Evolutionary conservation across 1,140 invertebrate species (phyloP), one percentile per base, ranked within the genome.

Genomic region (Heliconius hermathena): DNA sequence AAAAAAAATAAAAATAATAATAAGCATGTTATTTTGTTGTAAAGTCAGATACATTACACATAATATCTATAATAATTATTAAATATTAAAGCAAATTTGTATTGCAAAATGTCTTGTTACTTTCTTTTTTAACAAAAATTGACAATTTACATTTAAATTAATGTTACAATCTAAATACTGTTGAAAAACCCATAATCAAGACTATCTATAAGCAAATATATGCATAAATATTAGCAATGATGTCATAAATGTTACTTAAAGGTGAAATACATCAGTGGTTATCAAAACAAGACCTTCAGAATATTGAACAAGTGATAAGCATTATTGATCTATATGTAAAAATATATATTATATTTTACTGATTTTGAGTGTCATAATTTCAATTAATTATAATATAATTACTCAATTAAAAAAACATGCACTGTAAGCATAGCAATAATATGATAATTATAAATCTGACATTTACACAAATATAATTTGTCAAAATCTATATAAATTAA

Each of bases 161-260:
- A 20, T n/a, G n/a, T 2, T 57, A 57, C 11, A 66, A 20, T 66
- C 22, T 4, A 13, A 29, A 22, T 26, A 26, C 22, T 9, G 22
- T 66, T 66, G 8, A 66, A 66, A 66, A 26, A 13, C 22, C n/a
- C 22, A 9, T 2, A 29, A 66, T 18, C 26, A 60, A 33, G 20
- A 46, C n/a, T 46, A 73, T n/a, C 71, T 73, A 16, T 46, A 73
- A 73, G 38, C 38, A 38, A 66, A 38, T 22, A 9, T 46, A 73
- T 9, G 11, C 36, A 49, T 46, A n/a, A 49, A 9, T 26, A 46
- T 46, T 22, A 46, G 71, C 71, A 73, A 9, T 26, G n/a, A 73
- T 73, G 38, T 73, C 71, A 73, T 73, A 46, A 46, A 46, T 46
- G 41, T 73, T 73, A 38, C 16, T 46, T 36, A 73, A 73, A 73